phyloP scores from a whole-genome alignment of 2,113 vertebrate genomes.

The Ameiurus melas region DNA sequence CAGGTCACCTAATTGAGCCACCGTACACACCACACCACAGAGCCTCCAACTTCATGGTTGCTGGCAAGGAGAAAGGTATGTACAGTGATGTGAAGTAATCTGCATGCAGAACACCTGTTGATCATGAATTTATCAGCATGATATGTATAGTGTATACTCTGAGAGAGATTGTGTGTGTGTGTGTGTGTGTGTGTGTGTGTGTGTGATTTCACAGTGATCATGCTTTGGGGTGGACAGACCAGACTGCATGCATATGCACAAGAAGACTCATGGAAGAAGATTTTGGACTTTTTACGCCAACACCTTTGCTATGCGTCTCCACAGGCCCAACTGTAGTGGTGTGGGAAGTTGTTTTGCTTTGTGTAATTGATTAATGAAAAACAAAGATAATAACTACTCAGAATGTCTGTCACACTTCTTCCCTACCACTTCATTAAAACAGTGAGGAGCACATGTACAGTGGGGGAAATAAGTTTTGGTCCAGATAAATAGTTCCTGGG shows the following conservation, averaged over 20 bases:
- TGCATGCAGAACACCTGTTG: background rate
- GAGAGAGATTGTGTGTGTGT: no score
- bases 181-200: conserved; percentile 30
- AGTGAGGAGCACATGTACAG: background rate
- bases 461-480: no score
- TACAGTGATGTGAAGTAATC: background rate
- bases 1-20: conserved; percentile 75
- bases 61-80: conserved; percentile 42
- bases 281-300: conserved; percentile 62
- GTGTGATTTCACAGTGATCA: conserved; percentile 50
- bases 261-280: conserved; percentile 71
- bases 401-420: background rate
- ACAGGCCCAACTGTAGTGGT: conserved; percentile 44
- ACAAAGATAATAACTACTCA: background rate
- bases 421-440: background rate
- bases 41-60: conserved; percentile 47
- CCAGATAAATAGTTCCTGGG: no score
- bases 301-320: conserved; percentile 55
- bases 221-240: conserved; percentile 68
- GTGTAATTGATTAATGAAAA: background rate
- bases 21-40: conserved; percentile 70
- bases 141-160: background rate
- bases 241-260: conserved; percentile 70
- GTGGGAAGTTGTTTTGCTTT: background rate
- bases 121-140: background rate